Evolutionary conservation across 2,113 vertebrate genomes (phyloP), one percentile per base, ranked within the genome.

Genomic region (Naja naja): DNA sequence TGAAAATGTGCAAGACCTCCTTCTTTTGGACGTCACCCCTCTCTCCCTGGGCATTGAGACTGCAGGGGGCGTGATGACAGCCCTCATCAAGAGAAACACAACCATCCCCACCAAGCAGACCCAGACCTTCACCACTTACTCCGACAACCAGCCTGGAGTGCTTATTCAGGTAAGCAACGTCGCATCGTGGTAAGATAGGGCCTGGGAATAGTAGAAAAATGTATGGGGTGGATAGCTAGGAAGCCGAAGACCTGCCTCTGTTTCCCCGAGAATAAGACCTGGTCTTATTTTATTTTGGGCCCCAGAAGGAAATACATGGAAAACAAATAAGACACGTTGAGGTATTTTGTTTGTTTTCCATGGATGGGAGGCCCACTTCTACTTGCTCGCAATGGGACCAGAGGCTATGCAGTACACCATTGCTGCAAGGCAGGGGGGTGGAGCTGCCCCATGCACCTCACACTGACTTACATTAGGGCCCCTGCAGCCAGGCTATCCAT

Each of bases 101-200:
- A 99, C 99, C 85, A 99, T 99, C 93, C 99, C 99, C 93, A 99
- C 98, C 86, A 99, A 99, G 96, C 98, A 99, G 97, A 99, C 98
- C 0, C 99, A 99, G 95, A 99, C 98, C 34, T 99, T 99, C 95
- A 99, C 99, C 92, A 99, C 99, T 23, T 99, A 99, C 92, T 99
- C 98, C 1, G 98, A 99, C 94, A 99, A 98, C 96, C 99, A 99
- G 93, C 99, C 98, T 0, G 98, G 99, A 1, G 98, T 99, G 34
- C 97, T 99, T 87, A 99, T 99, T 95, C 98, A 99, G 97, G 98
- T 98, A 45, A 20, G 49, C 30, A 4, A 9, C 4, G 2, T 34
- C 4, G n/a, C 2, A 25, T 34, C 52, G 0, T 3, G 1, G 14
- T 14, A 27, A 7, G n/a, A 39, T 16, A 25, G 34, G 5, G 1